Evolutionary conservation across 2,888 invertebrate species (phyloP).

Genomic region (Stenolophus ochropezus): DNA sequence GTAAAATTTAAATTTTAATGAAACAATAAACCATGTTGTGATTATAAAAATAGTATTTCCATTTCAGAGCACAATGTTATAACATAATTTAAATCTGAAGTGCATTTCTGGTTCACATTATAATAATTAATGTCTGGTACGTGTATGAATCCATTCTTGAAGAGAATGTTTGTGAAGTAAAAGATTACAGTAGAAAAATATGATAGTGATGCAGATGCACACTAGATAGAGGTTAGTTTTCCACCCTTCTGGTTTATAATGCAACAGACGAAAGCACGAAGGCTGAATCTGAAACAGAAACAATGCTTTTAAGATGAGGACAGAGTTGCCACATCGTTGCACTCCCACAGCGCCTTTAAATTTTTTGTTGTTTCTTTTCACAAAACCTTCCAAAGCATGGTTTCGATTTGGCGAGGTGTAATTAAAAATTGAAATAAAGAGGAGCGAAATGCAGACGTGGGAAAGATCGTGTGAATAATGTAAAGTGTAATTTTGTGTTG

Average conservation of each 20-base stretch:
- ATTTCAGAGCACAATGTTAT: too few relatives aligned
- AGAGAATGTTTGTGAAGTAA: background rate
- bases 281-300: background rate
- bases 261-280: background rate
- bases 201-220: background rate
- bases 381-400: background rate
- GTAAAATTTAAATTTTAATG: too few relatives aligned
- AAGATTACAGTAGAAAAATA: conserved; percentile 1
- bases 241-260: conserved; percentile 10
- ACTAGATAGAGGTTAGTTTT: conserved; percentile 8
- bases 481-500: too few relatives aligned
- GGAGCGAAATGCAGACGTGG: background rate
- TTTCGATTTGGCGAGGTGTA: background rate
- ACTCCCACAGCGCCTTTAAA: conserved; percentile 7
- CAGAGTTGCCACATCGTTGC: conserved; percentile 3
- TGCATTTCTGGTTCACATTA: too few relatives aligned
- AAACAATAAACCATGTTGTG: too few relatives aligned
- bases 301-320: background rate
- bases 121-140: conserved; percentile 4
- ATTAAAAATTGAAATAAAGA: background rate
- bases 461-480: background rate
- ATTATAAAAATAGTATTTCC: too few relatives aligned
- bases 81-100: too few relatives aligned
- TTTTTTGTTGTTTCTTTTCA: background rate
- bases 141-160: background rate